These are phyloP conservation scores for Euspilapteryx auroguttella DNA, from an alignment of 2,888 invertebrate genomes.

Conservation along the genomic window DNA sequence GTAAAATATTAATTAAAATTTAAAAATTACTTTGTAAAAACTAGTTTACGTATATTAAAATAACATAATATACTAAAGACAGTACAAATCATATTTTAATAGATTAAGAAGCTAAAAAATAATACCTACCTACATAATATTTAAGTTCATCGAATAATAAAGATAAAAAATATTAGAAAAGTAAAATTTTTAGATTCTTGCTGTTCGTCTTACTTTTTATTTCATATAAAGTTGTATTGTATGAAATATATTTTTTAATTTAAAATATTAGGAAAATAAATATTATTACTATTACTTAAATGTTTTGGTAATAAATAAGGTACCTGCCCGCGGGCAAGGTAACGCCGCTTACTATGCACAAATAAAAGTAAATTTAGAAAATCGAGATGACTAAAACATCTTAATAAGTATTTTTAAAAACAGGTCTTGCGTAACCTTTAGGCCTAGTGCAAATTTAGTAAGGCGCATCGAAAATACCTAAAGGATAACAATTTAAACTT, in stretches of 20 bases:
- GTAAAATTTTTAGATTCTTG: neutral
- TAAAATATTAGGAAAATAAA: neutral
- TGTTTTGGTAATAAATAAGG: neutral
- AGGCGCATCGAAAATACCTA: too few relatives aligned
- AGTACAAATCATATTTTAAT: neutral
- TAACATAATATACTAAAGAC: too few relatives aligned
- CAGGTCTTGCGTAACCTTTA: too few relatives aligned
- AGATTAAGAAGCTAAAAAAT: too few relatives aligned
- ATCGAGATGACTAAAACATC: conserved; percentile 4
- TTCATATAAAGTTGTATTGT: neutral
- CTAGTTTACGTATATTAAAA: too few relatives aligned
- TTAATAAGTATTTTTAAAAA: conserved; percentile 8
- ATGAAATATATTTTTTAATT: neutral
- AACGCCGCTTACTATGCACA: conserved; percentile 4
- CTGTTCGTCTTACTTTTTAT: neutral
- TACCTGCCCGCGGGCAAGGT: neutral
- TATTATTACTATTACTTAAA: neutral
- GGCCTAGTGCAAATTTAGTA: too few relatives aligned
- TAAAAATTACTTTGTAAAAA: neutral
- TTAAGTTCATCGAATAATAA: neutral
- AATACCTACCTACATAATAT: too few relatives aligned
- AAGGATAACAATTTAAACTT: too few relatives aligned
- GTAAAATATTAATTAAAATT: neutral
- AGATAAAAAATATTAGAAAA: neutral
- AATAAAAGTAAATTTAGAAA: conserved; percentile 7